Percentiles rank a stretch among this genome's conserved stretches.
These are phyloP conservation scores for Cynodonichthys magdalenae DNA, from an alignment of 2,797 vertebrate species.

Conservation along the genomic window DNA sequence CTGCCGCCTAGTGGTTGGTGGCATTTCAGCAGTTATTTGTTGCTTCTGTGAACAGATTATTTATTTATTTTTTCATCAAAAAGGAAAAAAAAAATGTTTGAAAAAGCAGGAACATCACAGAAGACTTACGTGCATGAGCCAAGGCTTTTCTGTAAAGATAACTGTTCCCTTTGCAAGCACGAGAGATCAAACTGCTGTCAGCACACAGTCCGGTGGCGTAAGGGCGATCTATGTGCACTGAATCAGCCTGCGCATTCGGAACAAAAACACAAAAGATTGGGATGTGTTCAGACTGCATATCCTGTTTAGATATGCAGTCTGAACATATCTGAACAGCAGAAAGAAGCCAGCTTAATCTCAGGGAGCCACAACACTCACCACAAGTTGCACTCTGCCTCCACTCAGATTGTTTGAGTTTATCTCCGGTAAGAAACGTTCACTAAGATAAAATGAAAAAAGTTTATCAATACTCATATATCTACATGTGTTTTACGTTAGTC, in stretches of 20 bases:
- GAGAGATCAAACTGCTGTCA: conserved; percentile 80
- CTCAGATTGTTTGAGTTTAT: conserved; percentile 83
- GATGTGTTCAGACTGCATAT: no score
- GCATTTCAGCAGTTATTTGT: no score
- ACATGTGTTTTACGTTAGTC: conserved; percentile 3
- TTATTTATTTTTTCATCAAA: no score
- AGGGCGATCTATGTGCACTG: conserved; percentile 83
- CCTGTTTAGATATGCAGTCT: conserved; percentile 12
- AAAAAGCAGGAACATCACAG: conserved; percentile 11
- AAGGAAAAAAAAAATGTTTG: no score
- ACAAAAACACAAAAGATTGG: conserved; percentile 63
- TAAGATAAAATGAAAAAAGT: conserved; percentile 27
- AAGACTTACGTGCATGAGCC: conserved; percentile 86
- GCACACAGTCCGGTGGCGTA: conserved; percentile 79
- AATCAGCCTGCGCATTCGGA: conserved; percentile 76
- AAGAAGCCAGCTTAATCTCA: conserved; percentile 29
- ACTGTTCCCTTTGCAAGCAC: conserved; percentile 78
- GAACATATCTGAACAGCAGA: conserved; percentile 37
- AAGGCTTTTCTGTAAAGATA: conserved; percentile 75
- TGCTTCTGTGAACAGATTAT: no score
- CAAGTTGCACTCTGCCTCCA: conserved; percentile 86
- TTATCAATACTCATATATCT: not conserved
- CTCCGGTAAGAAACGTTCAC: conserved; percentile 87
- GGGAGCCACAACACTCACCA: conserved; percentile 82
- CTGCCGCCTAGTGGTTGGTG: no score